Percentiles rank a stretch among this genome's conserved stretches.
Conservation (phyloP, 1,140 invertebrate genomes). For the Hypsibius dujardini region DNA sequence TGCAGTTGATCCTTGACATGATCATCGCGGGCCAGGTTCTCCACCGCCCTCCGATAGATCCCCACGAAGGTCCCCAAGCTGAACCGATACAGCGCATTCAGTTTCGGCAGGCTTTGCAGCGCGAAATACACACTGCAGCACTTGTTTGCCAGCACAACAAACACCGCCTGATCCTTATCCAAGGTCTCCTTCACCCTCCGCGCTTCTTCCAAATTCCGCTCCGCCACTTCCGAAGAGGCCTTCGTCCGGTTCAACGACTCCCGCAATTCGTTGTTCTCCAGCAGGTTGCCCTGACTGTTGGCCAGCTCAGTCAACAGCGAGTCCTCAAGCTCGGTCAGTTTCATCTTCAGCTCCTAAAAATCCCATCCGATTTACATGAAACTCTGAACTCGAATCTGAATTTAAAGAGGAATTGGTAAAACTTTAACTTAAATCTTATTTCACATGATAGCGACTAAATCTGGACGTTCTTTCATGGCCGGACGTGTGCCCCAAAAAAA, state of each 20-base stretch:
- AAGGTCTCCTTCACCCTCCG: conserved; percentile 47
- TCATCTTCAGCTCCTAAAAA: conserved; percentile 53
- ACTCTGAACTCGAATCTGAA: no score
- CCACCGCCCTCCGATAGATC: conserved; percentile 47
- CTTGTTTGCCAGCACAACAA: background rate
- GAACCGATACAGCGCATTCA: conserved; percentile 59
- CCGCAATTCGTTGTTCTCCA: conserved; percentile 71
- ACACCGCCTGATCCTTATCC: conserved; percentile 31
- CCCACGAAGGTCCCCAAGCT: conserved; percentile 52
- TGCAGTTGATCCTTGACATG: conserved; percentile 13
- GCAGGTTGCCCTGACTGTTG: conserved; percentile 60
- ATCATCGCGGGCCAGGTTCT: conserved; percentile 30
- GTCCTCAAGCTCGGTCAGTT: conserved; percentile 59
- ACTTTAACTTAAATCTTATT: no score
- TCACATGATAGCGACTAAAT: no score
- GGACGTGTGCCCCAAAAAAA: no score
- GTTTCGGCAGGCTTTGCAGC: conserved; percentile 44
- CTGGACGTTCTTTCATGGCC: no score
- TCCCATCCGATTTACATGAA: no score
- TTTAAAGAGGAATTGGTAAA: no score
- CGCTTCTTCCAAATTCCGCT: conserved; percentile 56
- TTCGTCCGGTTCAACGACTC: conserved; percentile 77
- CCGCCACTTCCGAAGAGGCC: conserved; percentile 61
- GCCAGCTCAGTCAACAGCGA: conserved; percentile 61
- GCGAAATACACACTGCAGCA: conserved; percentile 52